phyloP scores from a whole-genome alignment of 2,797 vertebrate species.

The Peromyscus nudipes region DNA sequence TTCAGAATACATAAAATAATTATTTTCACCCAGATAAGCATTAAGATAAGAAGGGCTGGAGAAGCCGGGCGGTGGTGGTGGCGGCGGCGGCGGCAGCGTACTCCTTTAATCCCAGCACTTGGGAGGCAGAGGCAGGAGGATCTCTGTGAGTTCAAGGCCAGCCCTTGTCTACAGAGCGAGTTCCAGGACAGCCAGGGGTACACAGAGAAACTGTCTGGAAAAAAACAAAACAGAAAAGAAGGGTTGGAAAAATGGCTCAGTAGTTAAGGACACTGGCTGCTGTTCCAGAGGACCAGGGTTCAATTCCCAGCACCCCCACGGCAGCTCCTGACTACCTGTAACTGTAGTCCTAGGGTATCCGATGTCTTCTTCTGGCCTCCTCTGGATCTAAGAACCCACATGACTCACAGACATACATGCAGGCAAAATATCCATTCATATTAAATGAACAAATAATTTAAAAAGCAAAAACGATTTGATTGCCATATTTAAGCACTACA shows the following conservation, averaged over 20 bases:
- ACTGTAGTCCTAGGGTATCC: neutral
- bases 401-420: neutral
- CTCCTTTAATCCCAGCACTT: neutral
- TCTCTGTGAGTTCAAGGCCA: no score
- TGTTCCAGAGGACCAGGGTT: neutral
- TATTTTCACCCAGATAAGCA: slow-evolving; percentile 58
- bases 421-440: neutral
- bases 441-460: neutral
- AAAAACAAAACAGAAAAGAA: neutral
- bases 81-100: no score
- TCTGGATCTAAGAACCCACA: neutral
- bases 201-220: neutral
- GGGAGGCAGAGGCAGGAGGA: no score
- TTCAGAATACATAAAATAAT: slow-evolving; percentile 39
- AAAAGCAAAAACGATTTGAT: neutral
- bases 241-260: neutral
- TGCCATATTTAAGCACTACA: neutral
- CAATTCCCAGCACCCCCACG: neutral
- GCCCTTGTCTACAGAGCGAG: no score
- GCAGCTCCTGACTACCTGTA: neutral
- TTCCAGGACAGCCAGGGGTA: neutral
- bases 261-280: neutral
- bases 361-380: neutral
- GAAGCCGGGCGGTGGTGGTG: no score
- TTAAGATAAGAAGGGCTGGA: neutral